A percentile compares a stretch with the other conserved stretches of the same genome.
These are phyloP conservation scores for Tigriopus japonicus DNA, from an alignment of 1,140 invertebrate genomes.

Conservation along the genomic window DNA sequence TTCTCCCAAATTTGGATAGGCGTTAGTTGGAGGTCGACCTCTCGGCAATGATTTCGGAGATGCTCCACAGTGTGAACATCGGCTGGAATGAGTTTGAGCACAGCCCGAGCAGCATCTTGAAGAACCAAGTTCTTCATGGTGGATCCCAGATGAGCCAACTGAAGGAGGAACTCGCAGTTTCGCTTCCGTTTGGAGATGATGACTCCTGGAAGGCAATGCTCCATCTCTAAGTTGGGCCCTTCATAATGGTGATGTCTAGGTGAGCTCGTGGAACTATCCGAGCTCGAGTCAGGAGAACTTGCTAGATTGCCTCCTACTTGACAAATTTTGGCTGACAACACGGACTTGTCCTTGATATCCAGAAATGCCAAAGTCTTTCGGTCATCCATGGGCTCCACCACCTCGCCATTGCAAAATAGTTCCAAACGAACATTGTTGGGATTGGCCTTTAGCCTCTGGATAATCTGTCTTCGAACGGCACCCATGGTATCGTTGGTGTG, in stretches of 20 bases:
- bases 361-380: constrained; percentile 69
- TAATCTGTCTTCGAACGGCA: constrained; percentile 50
- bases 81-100: constrained; percentile 74
- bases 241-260: constrained; percentile 51
- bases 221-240: constrained; percentile 56
- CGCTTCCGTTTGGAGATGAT: constrained; percentile 34
- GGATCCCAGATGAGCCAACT: constrained; percentile 65
- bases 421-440: constrained; percentile 49
- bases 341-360: constrained; percentile 73
- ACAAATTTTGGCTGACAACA: constrained; percentile 24
- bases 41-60: constrained; percentile 26
- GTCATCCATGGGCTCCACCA: constrained; percentile 67
- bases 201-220: constrained; percentile 73
- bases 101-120: constrained; percentile 58
- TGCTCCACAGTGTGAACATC: constrained; percentile 42
- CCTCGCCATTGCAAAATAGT: constrained; percentile 69
- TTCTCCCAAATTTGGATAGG: constrained; percentile 38
- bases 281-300: constrained; percentile 67
- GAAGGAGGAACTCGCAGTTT: neutral
- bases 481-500: constrained; percentile 84
- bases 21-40: constrained; percentile 21
- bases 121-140: constrained; percentile 53
- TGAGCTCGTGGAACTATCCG: constrained; percentile 70
- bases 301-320: constrained; percentile 47
- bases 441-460: constrained; percentile 46